phyloP scores from a whole-genome alignment of 1,140 invertebrate genomes.

The Dendrolimus kikuchii region DNA sequence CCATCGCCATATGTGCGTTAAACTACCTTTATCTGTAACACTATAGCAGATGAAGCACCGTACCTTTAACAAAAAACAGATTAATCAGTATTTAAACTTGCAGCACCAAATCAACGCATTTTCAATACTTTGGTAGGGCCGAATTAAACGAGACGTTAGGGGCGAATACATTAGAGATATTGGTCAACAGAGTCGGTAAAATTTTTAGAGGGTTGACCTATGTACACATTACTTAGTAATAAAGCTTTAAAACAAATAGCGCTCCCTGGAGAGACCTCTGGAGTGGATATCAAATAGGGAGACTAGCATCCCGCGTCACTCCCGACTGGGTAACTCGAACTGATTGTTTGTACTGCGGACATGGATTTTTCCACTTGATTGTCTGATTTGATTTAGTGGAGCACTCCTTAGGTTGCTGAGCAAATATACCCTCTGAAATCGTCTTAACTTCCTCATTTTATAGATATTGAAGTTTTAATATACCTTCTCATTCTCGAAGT shows the following conservation, averaged over 20 bases:
- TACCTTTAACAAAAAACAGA: no score
- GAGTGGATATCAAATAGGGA: conserved; percentile 55
- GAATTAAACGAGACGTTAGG: conserved; percentile 8
- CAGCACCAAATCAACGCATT: no score
- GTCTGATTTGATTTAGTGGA: conserved; percentile 67
- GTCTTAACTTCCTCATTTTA: not conserved
- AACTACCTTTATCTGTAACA: no score
- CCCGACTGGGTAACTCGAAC: conserved; percentile 53
- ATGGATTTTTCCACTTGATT: conserved; percentile 70
- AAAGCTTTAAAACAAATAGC: conserved; percentile 70
- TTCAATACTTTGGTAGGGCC: not conserved
- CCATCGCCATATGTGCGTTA: no score
- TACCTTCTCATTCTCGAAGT: not conserved
- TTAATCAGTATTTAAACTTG: no score
- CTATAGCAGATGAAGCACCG: no score
- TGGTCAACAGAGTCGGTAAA: conserved; percentile 41
- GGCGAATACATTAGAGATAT: conserved; percentile 47
- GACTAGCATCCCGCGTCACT: conserved; percentile 48
- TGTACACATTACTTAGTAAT: conserved; percentile 70
- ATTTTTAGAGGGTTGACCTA: conserved; percentile 67
- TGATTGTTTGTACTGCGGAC: conserved; percentile 66
- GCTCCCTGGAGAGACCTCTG: conserved; percentile 31
- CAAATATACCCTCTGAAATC: conserved; percentile 21
- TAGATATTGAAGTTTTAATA: not conserved
- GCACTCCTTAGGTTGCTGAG: conserved; percentile 38